Percentiles rank a stretch among this genome's conserved stretches.
Evolutionary conservation across 1,140 invertebrate species (phyloP).

Genomic region (Chironomus tepperi): DNA sequence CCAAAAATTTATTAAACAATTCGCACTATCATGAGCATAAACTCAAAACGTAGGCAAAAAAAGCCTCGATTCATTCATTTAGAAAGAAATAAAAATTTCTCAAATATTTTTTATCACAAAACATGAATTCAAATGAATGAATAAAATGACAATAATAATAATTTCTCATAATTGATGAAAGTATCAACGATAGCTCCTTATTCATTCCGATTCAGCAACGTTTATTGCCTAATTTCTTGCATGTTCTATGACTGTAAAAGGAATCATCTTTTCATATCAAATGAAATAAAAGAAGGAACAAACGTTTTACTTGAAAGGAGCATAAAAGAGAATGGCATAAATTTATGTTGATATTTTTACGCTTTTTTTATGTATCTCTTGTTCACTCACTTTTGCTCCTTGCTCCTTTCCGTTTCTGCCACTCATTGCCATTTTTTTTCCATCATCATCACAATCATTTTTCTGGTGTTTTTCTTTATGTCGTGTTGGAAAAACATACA

Average conservation of each 20-base stretch:
- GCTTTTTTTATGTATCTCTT: background rate
- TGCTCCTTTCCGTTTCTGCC: background rate
- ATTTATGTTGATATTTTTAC: constrained; percentile 2
- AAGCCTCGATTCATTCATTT: too few species aligned
- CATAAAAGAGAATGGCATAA: background rate
- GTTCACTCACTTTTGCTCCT: background rate
- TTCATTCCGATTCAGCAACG: background rate
- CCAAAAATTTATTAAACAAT: too few species aligned
- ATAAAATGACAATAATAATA: too few species aligned
- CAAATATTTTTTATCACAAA: too few species aligned
- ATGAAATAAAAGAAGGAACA: background rate
- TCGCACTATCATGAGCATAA: too few species aligned
- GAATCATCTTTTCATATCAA: background rate
- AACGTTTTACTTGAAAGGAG: background rate
- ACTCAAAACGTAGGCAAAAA: too few species aligned
- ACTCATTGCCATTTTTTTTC: background rate
- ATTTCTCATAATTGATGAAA: too few species aligned
- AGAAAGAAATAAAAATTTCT: too few species aligned
- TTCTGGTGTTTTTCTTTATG: background rate
- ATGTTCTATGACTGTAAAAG: background rate
- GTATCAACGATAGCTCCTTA: background rate
- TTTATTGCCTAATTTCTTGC: background rate
- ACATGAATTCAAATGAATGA: too few species aligned
- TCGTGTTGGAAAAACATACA: background rate
- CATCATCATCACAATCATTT: too few species aligned